Conservation (phyloP, 1,140 invertebrate genomes). For the Melanaphis sacchari region DNA sequence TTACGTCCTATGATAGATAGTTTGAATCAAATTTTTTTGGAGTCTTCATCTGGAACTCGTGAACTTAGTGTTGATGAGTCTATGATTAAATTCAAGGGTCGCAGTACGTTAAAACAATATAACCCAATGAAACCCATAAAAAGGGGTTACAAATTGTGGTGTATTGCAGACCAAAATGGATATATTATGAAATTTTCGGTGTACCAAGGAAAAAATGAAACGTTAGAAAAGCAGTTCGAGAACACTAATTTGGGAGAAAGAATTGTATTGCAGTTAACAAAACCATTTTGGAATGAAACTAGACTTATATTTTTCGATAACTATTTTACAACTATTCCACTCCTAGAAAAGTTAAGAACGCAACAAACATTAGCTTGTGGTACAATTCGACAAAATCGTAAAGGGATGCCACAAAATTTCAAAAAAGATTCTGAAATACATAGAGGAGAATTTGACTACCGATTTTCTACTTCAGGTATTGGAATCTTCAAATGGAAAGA, state of each 20-base stretch:
- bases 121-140: constrained; percentile 62
- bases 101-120: constrained; percentile 61
- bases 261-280: constrained; percentile 61
- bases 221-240: constrained; percentile 59
- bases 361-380: constrained; percentile 42
- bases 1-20: constrained; percentile 55
- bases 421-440: constrained; percentile 21
- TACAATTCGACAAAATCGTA: constrained; percentile 27
- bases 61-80: not conserved
- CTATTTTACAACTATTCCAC: too few relatives aligned
- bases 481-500: constrained; percentile 52
- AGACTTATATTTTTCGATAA: not conserved
- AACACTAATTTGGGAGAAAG: constrained; percentile 60
- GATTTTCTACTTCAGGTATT: not conserved
- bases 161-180: constrained; percentile 59
- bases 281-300: constrained; percentile 61
- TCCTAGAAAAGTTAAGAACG: too few relatives aligned
- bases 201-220: constrained; percentile 60
- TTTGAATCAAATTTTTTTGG: constrained; percentile 52
- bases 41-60: not conserved
- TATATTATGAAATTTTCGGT: constrained; percentile 61
- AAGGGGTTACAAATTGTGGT: constrained; percentile 62
- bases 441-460: not conserved
- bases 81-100: constrained; percentile 59
- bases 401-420: constrained; percentile 1